Evolutionary conservation across 2,113 vertebrate genomes (phyloP).

Genomic region (Carassius auratus): DNA sequence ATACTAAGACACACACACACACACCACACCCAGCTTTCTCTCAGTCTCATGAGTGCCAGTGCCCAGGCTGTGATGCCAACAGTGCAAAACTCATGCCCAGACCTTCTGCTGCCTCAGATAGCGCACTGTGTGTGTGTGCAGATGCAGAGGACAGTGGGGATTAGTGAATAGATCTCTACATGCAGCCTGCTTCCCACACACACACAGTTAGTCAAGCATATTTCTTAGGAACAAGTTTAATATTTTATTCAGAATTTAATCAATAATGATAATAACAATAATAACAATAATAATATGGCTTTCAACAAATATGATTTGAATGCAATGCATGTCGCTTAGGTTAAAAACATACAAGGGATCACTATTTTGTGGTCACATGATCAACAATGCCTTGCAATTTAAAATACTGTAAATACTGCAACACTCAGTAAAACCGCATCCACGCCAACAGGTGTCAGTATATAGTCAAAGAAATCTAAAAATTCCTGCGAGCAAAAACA

Average conservation of each 20-base stretch:
- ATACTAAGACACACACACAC: slow-evolving; percentile 62
- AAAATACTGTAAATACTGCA: neutral
- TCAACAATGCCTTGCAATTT: neutral
- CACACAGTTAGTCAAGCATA: slow-evolving; percentile 45
- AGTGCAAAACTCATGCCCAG: slow-evolving; percentile 56
- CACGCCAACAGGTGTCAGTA: slow-evolving; percentile 2
- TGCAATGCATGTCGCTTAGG: neutral
- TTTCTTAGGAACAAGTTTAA: neutral
- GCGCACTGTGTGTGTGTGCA: slow-evolving; percentile 40
- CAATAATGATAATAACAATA: neutral
- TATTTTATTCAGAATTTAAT: neutral
- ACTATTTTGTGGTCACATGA: neutral
- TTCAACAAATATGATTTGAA: neutral
- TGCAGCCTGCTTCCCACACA: slow-evolving; percentile 42
- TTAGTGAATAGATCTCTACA: slow-evolving; percentile 51
- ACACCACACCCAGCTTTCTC: slow-evolving; percentile 60
- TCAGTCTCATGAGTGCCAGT: slow-evolving; percentile 51
- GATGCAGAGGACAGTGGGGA: slow-evolving; percentile 55
- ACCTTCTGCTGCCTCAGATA: slow-evolving; percentile 61
- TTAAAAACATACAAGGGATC: neutral
- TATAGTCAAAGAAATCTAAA: neutral
- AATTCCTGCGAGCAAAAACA: neutral
- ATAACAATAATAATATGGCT: too few species aligned
- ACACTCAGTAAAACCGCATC: neutral
- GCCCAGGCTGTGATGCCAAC: slow-evolving; percentile 54